Percentiles rank a stretch among this genome's conserved stretches.
These are phyloP conservation scores for Morone saxatilis DNA, from an alignment of 2,113 vertebrate species.

Conservation along the genomic window DNA sequence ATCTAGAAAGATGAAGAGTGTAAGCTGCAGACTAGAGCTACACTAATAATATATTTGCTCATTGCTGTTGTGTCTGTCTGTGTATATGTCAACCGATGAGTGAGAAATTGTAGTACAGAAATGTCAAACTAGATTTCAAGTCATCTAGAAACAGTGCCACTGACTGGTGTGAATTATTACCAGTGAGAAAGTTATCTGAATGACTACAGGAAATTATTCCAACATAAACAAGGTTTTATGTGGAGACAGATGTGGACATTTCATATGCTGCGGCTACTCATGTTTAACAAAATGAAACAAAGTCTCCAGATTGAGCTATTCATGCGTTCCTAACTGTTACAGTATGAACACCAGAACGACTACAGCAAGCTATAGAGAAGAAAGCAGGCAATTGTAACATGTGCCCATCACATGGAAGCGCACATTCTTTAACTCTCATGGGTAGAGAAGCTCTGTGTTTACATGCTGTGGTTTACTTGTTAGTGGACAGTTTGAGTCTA, in stretches of 20 bases:
- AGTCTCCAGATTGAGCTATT: neutral
- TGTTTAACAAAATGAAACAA: neutral
- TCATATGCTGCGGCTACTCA: neutral
- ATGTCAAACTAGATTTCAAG: neutral
- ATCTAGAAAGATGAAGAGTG: no score
- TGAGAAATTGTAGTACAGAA: neutral
- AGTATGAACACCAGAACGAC: neutral
- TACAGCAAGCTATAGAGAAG: neutral
- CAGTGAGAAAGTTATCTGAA: neutral
- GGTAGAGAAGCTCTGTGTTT: neutral
- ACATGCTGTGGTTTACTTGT: constrained; percentile 8
- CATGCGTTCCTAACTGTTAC: neutral
- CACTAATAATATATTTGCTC: no score
- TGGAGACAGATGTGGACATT: constrained; percentile 17
- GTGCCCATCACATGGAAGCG: constrained; percentile 10
- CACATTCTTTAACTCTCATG: neutral
- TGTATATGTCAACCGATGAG: neutral
- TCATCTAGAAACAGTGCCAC: neutral
- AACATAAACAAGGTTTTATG: neutral
- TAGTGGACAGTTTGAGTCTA: constrained; percentile 1
- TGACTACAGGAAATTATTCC: constrained; percentile 2
- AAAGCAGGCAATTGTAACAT: neutral
- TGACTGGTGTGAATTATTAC: neutral
- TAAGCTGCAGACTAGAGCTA: neutral
- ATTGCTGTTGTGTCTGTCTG: no score